Conservation (phyloP, 2,888 invertebrate genomes). For the Apantesis nais region DNA sequence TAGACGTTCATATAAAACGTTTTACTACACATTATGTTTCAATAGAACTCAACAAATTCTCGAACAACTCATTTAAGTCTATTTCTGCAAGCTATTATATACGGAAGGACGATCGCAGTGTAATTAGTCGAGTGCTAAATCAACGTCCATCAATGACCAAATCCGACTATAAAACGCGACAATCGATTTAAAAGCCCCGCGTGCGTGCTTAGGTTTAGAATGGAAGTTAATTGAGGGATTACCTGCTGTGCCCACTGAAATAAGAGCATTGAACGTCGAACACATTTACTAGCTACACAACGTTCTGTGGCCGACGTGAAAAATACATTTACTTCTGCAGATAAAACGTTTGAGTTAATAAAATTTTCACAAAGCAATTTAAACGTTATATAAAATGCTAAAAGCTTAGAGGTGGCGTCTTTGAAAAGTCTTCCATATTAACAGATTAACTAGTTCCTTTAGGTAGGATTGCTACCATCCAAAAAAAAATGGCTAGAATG, state of each 20-base stretch:
- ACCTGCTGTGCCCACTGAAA: slow-evolving; percentile 38
- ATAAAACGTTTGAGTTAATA: slow-evolving; percentile 20
- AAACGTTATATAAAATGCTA: slow-evolving; percentile 24
- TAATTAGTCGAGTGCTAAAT: slow-evolving; percentile 49
- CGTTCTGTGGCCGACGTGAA: slow-evolving; percentile 24
- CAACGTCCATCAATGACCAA: slow-evolving; percentile 46
- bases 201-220: slow-evolving; percentile 49
- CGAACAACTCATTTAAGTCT: slow-evolving; percentile 22
- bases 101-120: slow-evolving; percentile 25
- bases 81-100: slow-evolving; percentile 39
- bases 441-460: slow-evolving; percentile 30
- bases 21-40: slow-evolving; percentile 15
- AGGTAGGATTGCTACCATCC: slow-evolving; percentile 16
- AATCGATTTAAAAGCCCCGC: slow-evolving; percentile 52
- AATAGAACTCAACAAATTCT: slow-evolving; percentile 21
- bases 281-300: slow-evolving; percentile 35
- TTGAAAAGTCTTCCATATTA: slow-evolving; percentile 29
- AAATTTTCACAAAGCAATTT: slow-evolving; percentile 22
- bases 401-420: slow-evolving; percentile 18
- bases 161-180: slow-evolving; percentile 47
- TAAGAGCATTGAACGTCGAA: slow-evolving; percentile 35
- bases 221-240: slow-evolving; percentile 52
- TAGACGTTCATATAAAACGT: slow-evolving; percentile 14
- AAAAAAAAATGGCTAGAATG: slow-evolving; percentile 18
- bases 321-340: slow-evolving; percentile 21